Conservation (phyloP, 2,797 vertebrate species). For the Scyliorhinus canicula region DNA sequence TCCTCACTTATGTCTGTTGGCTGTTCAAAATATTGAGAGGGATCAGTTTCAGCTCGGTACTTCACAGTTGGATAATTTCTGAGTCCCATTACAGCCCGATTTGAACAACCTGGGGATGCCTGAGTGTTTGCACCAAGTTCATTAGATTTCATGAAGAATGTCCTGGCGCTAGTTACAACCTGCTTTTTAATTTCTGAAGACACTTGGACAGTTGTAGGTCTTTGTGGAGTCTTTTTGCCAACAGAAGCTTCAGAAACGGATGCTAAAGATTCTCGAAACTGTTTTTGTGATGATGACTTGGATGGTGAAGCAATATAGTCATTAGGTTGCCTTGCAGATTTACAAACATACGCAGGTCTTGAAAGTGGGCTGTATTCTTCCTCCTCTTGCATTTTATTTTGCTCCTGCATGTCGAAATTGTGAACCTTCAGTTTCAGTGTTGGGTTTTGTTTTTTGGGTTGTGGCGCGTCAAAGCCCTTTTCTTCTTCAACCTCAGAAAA, state of each 20-base stretch:
- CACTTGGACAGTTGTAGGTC: not conserved
- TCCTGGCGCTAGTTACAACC: not conserved
- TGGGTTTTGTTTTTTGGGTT: not conserved
- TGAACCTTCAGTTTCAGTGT: not conserved
- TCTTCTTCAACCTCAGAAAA: constrained; percentile 26
- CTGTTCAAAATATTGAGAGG: not conserved
- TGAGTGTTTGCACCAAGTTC: not conserved
- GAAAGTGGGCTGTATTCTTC: not conserved
- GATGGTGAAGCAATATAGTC: not conserved
- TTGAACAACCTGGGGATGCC: not conserved
- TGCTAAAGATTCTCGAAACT: not conserved
- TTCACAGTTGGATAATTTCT: not conserved
- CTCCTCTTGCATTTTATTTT: not conserved
- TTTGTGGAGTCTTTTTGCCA: not conserved
- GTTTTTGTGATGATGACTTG: not conserved
- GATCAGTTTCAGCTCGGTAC: not conserved
- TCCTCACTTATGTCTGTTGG: not conserved
- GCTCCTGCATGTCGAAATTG: not conserved
- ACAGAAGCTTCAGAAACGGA: not conserved
- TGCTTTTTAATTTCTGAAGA: not conserved
- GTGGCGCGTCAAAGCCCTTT: not conserved
- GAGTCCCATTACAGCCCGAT: not conserved
- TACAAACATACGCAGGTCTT: not conserved
- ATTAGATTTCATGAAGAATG: not conserved
- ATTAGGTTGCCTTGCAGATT: not conserved